Evolutionary conservation across 2,888 invertebrate species (phyloP).

Genomic region (Blera fallax): DNA sequence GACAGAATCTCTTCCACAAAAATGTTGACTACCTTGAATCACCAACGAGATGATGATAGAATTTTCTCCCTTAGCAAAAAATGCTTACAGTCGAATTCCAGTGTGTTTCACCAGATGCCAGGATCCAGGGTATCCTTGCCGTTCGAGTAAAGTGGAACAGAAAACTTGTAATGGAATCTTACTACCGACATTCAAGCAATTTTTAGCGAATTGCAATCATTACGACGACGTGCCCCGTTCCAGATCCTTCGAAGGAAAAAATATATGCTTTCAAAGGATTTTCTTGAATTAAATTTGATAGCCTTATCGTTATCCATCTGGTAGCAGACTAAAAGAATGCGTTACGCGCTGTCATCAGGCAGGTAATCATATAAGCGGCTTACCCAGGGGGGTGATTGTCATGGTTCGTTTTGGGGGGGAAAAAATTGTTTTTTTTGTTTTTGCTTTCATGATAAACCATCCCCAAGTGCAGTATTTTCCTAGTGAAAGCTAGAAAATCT

Average conservation of each 20-base stretch:
- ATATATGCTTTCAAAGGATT: not conserved
- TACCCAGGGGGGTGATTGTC: not conserved
- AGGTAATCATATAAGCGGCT: slow-evolving; percentile 23
- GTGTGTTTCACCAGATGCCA: not conserved
- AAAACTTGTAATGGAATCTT: not conserved
- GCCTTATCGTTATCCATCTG: not conserved
- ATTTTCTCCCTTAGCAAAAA: not conserved
- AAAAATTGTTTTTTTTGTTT: not conserved
- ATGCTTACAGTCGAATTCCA: not conserved
- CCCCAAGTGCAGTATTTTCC: not conserved
- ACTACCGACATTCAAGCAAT: not conserved
- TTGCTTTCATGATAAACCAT: not conserved
- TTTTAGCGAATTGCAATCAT: not conserved
- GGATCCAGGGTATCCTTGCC: not conserved
- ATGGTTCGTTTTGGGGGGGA: not conserved
- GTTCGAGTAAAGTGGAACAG: not conserved
- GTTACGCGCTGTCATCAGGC: not conserved
- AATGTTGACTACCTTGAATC: slow-evolving; percentile 3
- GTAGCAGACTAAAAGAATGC: not conserved
- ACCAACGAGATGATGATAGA: not conserved
- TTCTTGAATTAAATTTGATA: slow-evolving; percentile 15
- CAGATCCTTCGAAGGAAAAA: not conserved
- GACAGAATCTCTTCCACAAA: not conserved
- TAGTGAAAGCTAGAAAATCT: not conserved
- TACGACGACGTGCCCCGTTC: not conserved